Evolutionary conservation across 2,888 invertebrate species (phyloP), one percentile per base, ranked within the genome.

Genomic region (Allacma fusca): DNA sequence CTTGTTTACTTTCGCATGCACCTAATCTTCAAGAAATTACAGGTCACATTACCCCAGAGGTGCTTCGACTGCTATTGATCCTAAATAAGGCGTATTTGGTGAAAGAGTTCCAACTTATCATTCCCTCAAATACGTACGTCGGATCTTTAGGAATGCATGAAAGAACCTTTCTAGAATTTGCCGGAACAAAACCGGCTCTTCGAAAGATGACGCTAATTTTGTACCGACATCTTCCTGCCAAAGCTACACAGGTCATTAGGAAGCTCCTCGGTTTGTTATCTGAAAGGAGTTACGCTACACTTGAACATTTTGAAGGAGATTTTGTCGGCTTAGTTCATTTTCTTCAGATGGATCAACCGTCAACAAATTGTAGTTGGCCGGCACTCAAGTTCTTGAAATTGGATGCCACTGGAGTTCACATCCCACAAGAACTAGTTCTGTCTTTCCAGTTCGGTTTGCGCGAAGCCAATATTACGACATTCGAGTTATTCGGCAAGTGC

Each of bases 121-220:
- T 50, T n/a, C n/a, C 50, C 16, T 13, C 50, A 2, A n/a, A 19
- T 13, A 50, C 50, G 2, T 50, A 50, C n/a, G 50, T 50, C 19
- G 50, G 50, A 50, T n/a, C 50, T 9, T 50, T 50, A n/a, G 50
- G 50, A n/a, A 50, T 50, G 50, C 50, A 50, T 50, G 50, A 50
- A 16, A 50, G 50, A n/a, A 50, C 50, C 4, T 50, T 50, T 16
- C 16, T 50, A 16, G n/a, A 50, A 50, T 50, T 50, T 50, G 50
- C 50, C 16, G 16, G 50, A 16, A 50, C 19, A 5, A 5, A 16
- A n/a, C 50, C 50, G 7, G 5, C 50, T 1, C 5, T 50, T 4
- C 50, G 50, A n/a, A 50, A 16, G n/a, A 19, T 50, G n/a, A n/a
- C n/a, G 4, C 50, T 50, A 5, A 2, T 50, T 5, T 50, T 50